These are phyloP conservation scores for Phoenicopterus ruber DNA, from an alignment of 2,113 vertebrate species.

Conservation along the genomic window DNA sequence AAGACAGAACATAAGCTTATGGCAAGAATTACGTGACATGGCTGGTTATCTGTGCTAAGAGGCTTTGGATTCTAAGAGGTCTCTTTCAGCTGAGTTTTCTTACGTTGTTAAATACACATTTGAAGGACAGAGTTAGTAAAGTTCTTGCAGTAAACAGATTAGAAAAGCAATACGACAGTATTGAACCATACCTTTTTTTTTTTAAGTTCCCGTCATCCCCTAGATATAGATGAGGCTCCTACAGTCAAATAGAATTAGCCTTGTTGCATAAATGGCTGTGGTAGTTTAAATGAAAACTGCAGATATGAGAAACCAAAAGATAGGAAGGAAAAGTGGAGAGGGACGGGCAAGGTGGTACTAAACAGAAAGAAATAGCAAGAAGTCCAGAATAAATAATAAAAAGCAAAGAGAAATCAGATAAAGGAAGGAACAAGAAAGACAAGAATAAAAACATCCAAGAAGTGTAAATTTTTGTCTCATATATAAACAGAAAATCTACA, in stretches of 20 bases:
- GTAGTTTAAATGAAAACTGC: too few relatives aligned
- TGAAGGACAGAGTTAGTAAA: neutral
- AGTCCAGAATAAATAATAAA: too few relatives aligned
- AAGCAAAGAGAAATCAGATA: too few relatives aligned
- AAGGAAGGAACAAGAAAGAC: too few relatives aligned
- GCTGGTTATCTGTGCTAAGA: neutral
- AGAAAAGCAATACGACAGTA: neutral
- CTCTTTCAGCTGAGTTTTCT: neutral
- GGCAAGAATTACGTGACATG: neutral
- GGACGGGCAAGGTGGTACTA: neutral
- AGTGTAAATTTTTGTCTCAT: neutral
- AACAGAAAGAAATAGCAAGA: too few relatives aligned
- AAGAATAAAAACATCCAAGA: too few relatives aligned
- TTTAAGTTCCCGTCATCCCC: neutral
- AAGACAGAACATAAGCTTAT: neutral
- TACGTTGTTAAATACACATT: neutral
- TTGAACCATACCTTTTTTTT: neutral
- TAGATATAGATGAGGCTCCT: too few relatives aligned
- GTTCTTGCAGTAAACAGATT: neutral
- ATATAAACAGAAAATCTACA: neutral
- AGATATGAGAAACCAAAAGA: too few relatives aligned
- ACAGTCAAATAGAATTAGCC: too few relatives aligned
- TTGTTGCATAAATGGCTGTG: too few relatives aligned
- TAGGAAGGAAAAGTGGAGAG: too few relatives aligned
- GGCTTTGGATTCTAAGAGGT: neutral